Base-by-base conservation (phyloP, 2,888 invertebrate species). In the Nasonia oneida region DNA sequence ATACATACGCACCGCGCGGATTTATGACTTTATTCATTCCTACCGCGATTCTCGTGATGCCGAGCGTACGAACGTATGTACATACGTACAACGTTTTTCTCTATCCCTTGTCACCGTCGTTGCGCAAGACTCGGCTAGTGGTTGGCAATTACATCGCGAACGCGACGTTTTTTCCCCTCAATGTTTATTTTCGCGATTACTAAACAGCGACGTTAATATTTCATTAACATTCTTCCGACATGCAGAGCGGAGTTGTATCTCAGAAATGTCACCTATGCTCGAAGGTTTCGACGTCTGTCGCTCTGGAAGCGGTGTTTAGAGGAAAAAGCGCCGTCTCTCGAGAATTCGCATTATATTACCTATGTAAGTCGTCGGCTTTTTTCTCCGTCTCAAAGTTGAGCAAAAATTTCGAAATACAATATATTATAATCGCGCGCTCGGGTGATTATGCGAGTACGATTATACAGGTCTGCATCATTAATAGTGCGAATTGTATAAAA, bases 1-100 rank as follows among this genome's bases (percentile, higher is more conserved):
- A n/a, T 47, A 29, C 15, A 64, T 64, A 33, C 75, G 29, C 33
- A 29, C 29, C 3, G 8, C 39, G 76, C 74, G 85, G 74, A 86
- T 86, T 84, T 86, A 86, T 86, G 86, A 78, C 84, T 84, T 86
- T 53, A 86, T 86, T 86, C 84, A 79, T 86, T 83, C 71, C 57
- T 23, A 42, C 50, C 73, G 5, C 42, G 81, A 78, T 85, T 85
- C 78, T 77, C 67, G 76, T 82, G 67, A 74, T 64, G 77, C 71
- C 70, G 64, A 42, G 73, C 15, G 47, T 47, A 12, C 37, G 37
- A 37, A 4, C 10, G 10, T 47, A 47, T 47, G 2, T 47, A 47
- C 42, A 42, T 15, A 6, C 15, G 8, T 15, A 23, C 71, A 23
- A 42, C 42, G 42, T 70, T 42, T 81, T 73, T 84, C 81, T 81